These are phyloP conservation scores for Drosophila longiperda DNA, from an alignment of 2,888 invertebrate species.

Conservation along the genomic window DNA sequence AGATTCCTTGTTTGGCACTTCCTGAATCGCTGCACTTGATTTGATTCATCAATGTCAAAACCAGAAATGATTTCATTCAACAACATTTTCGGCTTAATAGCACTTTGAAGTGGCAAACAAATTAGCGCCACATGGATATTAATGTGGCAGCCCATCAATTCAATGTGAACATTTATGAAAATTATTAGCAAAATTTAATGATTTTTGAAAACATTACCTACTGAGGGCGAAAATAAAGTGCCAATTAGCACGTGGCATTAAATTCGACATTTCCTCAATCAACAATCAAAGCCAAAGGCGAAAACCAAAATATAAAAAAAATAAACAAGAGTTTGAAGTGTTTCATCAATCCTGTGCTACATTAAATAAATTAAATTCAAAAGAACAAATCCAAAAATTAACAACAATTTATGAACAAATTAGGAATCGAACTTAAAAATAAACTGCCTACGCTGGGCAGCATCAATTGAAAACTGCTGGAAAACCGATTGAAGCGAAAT, in stretches of 20 bases:
- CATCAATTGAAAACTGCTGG: conserved; percentile 26
- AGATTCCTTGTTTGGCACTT: no score
- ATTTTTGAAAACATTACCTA: conserved; percentile 65
- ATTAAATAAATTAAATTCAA: conserved; percentile 75
- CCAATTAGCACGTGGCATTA: conserved; percentile 64
- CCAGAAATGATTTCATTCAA: conserved; percentile 44
- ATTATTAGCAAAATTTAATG: conserved; percentile 70
- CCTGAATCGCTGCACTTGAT: background rate
- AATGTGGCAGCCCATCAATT: conserved; percentile 55
- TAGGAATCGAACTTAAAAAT: conserved; percentile 69
- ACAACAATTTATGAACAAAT: conserved; percentile 78
- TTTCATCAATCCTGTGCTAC: conserved; percentile 72
- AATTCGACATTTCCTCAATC: conserved; percentile 77
- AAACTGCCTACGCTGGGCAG: conserved; percentile 49
- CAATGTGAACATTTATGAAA: conserved; percentile 58
- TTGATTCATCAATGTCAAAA: conserved; percentile 15
- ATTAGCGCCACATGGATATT: conserved; percentile 51
- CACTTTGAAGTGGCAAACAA: conserved; percentile 35
- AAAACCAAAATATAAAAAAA: conserved; percentile 19
- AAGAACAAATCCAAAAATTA: conserved; percentile 66
- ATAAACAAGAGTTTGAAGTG: conserved; percentile 49
- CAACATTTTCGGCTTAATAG: conserved; percentile 17
- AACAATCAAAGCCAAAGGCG: conserved; percentile 21
- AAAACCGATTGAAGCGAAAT: conserved; percentile 60
- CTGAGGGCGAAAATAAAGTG: conserved; percentile 52